phyloP scores from a whole-genome alignment of 1,140 invertebrate genomes.

The Dufourea novaeangliae region DNA sequence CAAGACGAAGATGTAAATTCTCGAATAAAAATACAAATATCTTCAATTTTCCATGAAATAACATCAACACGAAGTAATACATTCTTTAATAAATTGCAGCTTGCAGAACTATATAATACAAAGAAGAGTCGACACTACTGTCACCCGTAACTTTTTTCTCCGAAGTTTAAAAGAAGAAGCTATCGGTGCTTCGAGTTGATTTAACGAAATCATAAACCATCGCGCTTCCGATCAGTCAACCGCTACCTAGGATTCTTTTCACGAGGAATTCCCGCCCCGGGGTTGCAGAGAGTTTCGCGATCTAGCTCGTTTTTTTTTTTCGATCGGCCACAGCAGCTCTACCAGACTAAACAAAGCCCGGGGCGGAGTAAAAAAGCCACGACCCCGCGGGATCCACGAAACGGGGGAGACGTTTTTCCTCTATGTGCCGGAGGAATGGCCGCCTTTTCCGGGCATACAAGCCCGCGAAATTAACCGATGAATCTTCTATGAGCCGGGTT shows the following conservation, averaged over 20 bases:
- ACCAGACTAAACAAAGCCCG: conserved; percentile 40
- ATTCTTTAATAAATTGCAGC: conserved; percentile 12
- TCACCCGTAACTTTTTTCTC: neutral
- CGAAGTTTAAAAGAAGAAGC: too few species aligned
- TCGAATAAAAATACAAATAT: too few species aligned
- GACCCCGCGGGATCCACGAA: conserved; percentile 19
- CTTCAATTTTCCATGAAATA: too few species aligned
- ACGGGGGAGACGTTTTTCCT: conserved; percentile 16
- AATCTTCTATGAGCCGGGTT: conserved; percentile 71
- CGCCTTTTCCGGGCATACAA: conserved; percentile 42
- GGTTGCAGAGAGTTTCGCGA: neutral
- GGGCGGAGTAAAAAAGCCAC: conserved; percentile 31
- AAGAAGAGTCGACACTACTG: neutral
- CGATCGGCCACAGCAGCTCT: neutral
- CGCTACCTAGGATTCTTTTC: neutral
- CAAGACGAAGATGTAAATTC: too few species aligned
- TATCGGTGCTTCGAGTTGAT: neutral
- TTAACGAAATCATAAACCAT: neutral
- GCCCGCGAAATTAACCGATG: conserved; percentile 72
- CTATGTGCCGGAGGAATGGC: neutral
- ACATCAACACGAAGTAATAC: neutral
- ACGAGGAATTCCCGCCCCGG: conserved; percentile 2
- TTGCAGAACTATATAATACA: neutral
- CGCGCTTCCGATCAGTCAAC: neutral
- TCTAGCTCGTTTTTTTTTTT: neutral